Percentiles rank a stretch among this genome's conserved stretches.
Evolutionary conservation across 2,113 vertebrate species (phyloP).

Genomic region (Paradoxurus hermaphroditus): DNA sequence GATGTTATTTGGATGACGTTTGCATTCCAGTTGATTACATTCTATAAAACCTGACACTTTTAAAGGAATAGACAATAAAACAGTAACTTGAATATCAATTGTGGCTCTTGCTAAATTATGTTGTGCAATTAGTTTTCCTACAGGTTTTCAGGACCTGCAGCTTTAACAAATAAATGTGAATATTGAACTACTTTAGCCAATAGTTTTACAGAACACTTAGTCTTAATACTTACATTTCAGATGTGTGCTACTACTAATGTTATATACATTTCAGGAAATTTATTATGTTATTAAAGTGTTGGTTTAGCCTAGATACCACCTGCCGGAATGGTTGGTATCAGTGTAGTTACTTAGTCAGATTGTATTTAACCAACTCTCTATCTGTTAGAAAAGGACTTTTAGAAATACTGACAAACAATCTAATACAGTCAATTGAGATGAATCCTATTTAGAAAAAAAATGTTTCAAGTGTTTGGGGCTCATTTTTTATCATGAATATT

Average conservation of each 20-base stretch:
- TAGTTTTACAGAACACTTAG: neutral
- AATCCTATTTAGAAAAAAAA: neutral
- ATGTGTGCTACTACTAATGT: neutral
- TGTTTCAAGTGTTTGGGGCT: neutral
- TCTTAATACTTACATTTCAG: neutral
- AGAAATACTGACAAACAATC: neutral
- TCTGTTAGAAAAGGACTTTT: neutral
- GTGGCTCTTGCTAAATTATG: slow-evolving; percentile 25
- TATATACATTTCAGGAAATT: neutral
- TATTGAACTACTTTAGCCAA: neutral
- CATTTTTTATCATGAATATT: neutral
- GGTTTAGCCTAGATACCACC: neutral
- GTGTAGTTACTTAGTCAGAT: neutral
- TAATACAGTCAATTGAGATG: neutral
- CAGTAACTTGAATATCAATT: slow-evolving; percentile 63
- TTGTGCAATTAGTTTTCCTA: neutral
- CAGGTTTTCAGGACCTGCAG: neutral
- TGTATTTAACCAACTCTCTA: neutral
- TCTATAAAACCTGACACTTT: slow-evolving; percentile 51
- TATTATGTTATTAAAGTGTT: neutral
- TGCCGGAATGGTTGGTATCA: neutral
- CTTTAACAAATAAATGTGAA: neutral
- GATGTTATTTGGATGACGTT: slow-evolving; percentile 69
- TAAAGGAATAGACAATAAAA: slow-evolving; percentile 60
- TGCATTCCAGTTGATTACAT: slow-evolving; percentile 62